These are phyloP conservation scores for Lucifuga dentata DNA, from an alignment of 2,113 vertebrate genomes.

Conservation along the genomic window DNA sequence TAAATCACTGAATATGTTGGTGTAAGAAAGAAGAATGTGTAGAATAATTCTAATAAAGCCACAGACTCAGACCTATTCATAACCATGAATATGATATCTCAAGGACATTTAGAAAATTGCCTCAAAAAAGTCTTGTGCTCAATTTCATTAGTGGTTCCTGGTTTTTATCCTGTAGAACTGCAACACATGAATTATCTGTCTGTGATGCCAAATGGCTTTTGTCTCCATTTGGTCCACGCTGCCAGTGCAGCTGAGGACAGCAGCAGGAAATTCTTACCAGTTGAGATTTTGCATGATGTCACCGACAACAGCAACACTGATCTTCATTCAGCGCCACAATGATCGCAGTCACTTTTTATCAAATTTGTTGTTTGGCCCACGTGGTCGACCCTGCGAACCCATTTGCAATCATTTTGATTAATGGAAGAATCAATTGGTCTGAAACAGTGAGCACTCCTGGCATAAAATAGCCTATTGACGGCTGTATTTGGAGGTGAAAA, in stretches of 20 bases:
- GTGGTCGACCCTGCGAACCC: conserved; percentile 41
- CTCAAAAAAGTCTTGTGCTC: conserved; percentile 45
- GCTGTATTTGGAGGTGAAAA: conserved; percentile 42
- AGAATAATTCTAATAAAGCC: conserved; percentile 20
- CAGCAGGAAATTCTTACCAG: conserved; percentile 18
- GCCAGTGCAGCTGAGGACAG: conserved; percentile 55
- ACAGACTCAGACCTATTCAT: conserved; percentile 20
- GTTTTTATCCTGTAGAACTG: conserved; percentile 60
- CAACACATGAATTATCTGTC: conserved; percentile 57
- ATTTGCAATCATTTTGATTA: conserved; percentile 59
- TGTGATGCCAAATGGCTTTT: conserved; percentile 67
- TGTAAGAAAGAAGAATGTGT: too few relatives aligned
- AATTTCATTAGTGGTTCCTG: conserved; percentile 67
- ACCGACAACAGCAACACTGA: not conserved
- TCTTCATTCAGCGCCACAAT: conserved; percentile 5
- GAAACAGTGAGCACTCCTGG: conserved; percentile 44
- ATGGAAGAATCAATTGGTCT: conserved; percentile 59
- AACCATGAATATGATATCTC: conserved; percentile 48
- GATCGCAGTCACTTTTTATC: conserved; percentile 49
- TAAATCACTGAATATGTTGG: too few relatives aligned
- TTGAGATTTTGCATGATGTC: conserved; percentile 14
- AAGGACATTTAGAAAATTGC: conserved; percentile 68
- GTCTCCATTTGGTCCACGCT: conserved; percentile 44
- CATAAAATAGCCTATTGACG: conserved; percentile 45
- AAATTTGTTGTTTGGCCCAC: conserved; percentile 53